These are phyloP conservation scores for Paedocypris micromegethes DNA, from an alignment of 2,797 vertebrate genomes.

Conservation along the genomic window DNA sequence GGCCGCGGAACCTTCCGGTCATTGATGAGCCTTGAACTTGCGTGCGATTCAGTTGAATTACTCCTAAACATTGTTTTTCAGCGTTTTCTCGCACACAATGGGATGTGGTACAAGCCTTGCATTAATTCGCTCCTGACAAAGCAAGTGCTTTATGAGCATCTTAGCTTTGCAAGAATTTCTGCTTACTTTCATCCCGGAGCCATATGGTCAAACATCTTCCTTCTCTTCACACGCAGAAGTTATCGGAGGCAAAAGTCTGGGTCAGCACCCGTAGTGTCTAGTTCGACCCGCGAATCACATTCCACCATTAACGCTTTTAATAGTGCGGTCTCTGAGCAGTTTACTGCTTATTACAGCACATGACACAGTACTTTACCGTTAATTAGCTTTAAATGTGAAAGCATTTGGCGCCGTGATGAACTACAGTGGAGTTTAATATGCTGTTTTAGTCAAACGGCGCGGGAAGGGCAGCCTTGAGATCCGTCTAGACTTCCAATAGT, in stretches of 20 bases:
- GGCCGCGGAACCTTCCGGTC: neutral
- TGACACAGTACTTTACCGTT: conserved; percentile 11
- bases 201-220: conserved; percentile 38
- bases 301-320: conserved; percentile 12
- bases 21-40: conserved; percentile 19
- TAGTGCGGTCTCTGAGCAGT: conserved; percentile 10
- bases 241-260: conserved; percentile 28
- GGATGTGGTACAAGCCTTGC: conserved; percentile 13
- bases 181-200: conserved; percentile 39
- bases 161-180: conserved; percentile 43
- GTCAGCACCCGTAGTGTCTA: conserved; percentile 36
- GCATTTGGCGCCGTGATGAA: conserved; percentile 11
- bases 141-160: conserved; percentile 24
- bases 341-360: conserved; percentile 10
- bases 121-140: conserved; percentile 35
- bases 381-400: conserved; percentile 15
- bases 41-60: conserved; percentile 26
- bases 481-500: neutral
- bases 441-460: neutral
- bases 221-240: conserved; percentile 25
- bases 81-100: conserved; percentile 22
- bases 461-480: neutral
- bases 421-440: conserved; percentile 5
- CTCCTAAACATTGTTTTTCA: conserved; percentile 31
- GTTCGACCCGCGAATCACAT: conserved; percentile 20